phyloP scores from a whole-genome alignment of 2,888 invertebrate genomes.

The Brachypalpus laphriformis region DNA sequence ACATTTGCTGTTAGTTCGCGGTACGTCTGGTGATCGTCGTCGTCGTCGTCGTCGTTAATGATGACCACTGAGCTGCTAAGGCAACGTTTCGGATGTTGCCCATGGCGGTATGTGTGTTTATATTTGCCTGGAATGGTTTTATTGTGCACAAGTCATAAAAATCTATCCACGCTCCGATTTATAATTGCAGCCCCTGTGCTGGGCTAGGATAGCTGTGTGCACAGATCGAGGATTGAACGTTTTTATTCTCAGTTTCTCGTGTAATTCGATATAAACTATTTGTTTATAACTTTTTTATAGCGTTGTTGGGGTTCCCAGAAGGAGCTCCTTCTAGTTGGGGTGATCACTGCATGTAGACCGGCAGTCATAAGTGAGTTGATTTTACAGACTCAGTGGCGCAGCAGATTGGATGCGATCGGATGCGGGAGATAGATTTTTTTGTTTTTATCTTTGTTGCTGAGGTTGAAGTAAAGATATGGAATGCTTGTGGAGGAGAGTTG shows the following conservation, averaged over 20 bases:
- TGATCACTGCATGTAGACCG: constrained; percentile 31
- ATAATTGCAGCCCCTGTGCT: constrained; percentile 68
- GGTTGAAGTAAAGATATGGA: neutral
- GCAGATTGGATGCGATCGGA: constrained; percentile 29
- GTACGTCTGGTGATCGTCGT: constrained; percentile 66
- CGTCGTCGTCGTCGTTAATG: constrained; percentile 71
- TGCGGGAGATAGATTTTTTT: neutral
- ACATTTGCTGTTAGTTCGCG: constrained; percentile 42
- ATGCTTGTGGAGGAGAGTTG: neutral
- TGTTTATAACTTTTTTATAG: constrained; percentile 69
- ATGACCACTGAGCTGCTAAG: constrained; percentile 74
- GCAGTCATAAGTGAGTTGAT: constrained; percentile 67
- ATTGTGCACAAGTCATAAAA: constrained; percentile 67
- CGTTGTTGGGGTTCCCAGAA: constrained; percentile 55
- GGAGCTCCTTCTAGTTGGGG: constrained; percentile 37
- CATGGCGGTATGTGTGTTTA: constrained; percentile 58
- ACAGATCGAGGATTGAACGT: constrained; percentile 14
- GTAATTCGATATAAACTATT: constrained; percentile 73
- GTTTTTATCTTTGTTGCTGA: neutral
- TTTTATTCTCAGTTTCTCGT: constrained; percentile 50
- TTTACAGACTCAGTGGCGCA: constrained; percentile 71
- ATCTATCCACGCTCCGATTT: constrained; percentile 72
- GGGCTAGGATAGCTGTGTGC: constrained; percentile 42
- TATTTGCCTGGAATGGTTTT: constrained; percentile 68
- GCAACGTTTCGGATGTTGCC: constrained; percentile 65